Evolutionary conservation across 1,140 invertebrate species (phyloP).

Genomic region (Cydia splendana): DNA sequence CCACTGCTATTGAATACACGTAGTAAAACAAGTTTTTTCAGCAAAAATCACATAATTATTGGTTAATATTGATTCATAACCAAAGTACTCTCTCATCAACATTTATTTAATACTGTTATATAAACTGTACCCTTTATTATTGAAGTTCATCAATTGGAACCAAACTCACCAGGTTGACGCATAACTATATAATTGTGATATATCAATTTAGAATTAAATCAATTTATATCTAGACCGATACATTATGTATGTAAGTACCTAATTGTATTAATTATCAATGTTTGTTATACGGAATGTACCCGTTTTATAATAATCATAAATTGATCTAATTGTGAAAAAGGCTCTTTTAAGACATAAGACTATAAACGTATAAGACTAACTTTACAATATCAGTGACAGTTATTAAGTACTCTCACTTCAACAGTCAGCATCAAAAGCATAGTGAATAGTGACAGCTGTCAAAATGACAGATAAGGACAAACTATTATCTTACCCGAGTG

Average conservation of each 20-base stretch:
- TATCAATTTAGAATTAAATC: constrained; percentile 8
- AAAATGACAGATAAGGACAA: too few relatives aligned
- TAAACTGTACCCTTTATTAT: not conserved
- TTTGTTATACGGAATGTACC: not conserved
- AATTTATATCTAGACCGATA: not conserved
- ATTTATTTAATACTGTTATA: not conserved
- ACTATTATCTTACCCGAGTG: too few relatives aligned
- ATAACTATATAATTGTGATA: constrained; percentile 6
- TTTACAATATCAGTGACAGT: not conserved
- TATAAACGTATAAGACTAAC: constrained; percentile 3
- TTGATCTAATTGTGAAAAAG: not conserved
- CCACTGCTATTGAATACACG: not conserved
- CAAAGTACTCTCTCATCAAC: not conserved
- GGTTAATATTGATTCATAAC: too few relatives aligned
- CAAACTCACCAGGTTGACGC: not conserved
- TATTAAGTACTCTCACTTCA: not conserved
- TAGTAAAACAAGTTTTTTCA: too few relatives aligned
- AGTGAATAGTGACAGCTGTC: not conserved
- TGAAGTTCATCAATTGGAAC: not conserved
- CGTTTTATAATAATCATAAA: not conserved
- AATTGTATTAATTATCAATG: not conserved
- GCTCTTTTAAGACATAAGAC: constrained; percentile 1
- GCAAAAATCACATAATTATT: too few relatives aligned
- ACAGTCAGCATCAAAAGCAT: not conserved
- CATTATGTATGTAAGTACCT: not conserved